Evolutionary conservation across 2,888 invertebrate species (phyloP).

Genomic region (Pollenia griseotomentosa): DNA sequence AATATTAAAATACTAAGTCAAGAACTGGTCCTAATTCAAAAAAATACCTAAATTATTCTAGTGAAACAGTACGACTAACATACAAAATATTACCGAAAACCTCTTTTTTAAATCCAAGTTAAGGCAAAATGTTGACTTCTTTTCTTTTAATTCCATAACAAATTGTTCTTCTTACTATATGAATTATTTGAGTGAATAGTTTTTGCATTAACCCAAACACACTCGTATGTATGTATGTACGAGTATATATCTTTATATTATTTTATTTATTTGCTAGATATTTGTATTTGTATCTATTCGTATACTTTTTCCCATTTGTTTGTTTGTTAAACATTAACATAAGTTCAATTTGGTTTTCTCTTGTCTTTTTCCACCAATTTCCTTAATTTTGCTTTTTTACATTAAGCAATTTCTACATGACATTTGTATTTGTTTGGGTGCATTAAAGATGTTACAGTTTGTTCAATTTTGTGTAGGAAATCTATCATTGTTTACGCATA

Average conservation of each 20-base stretch:
- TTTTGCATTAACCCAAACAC: neutral
- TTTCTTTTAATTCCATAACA: too few species aligned
- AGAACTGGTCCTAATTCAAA: too few species aligned
- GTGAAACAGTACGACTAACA: too few species aligned
- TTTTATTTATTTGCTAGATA: conserved; percentile 36
- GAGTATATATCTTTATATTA: neutral
- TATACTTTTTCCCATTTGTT: conserved; percentile 27
- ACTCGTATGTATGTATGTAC: neutral
- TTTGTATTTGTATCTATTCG: conserved; percentile 41
- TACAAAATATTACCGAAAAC: too few species aligned
- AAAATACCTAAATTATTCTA: too few species aligned
- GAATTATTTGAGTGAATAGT: conserved; percentile 30
- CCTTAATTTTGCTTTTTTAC: conserved; percentile 10
- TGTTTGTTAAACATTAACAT: conserved; percentile 41
- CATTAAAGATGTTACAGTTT: neutral
- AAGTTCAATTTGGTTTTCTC: conserved; percentile 39
- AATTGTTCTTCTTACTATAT: too few species aligned
- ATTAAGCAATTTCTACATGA: conserved; percentile 52
- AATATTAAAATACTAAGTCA: too few species aligned
- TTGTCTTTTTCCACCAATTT: conserved; percentile 3
- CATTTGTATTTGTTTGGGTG: conserved; percentile 42
- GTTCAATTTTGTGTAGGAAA: neutral
- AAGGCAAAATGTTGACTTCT: too few species aligned
- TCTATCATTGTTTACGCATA: conserved; percentile 24
- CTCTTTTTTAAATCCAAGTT: too few species aligned